Evolutionary conservation across 2,797 vertebrate genomes (phyloP).

Genomic region (Dermochelys coriacea): DNA sequence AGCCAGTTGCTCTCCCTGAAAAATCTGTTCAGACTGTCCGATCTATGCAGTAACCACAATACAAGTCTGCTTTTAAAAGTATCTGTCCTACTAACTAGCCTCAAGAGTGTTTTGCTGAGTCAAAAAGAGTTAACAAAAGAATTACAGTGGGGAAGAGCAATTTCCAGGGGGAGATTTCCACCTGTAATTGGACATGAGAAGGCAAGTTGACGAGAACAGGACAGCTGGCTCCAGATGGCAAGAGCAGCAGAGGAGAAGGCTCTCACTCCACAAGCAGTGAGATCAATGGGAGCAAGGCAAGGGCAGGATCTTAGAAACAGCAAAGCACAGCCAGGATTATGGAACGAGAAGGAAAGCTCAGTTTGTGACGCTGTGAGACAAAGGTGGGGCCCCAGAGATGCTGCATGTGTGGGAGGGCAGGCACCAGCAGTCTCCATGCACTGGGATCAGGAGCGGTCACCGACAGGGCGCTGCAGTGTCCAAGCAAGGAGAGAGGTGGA

Average conservation of each 20-base stretch:
- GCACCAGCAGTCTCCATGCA: neutral
- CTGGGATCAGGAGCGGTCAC: conserved; percentile 8
- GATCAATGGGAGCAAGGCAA: neutral
- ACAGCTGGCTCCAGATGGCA: neutral
- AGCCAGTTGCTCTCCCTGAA: neutral
- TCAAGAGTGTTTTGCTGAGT: neutral
- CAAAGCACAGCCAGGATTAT: neutral
- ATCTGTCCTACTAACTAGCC: neutral
- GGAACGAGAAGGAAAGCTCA: conserved; percentile 1
- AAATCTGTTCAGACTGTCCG: neutral
- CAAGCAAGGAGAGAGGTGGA: neutral
- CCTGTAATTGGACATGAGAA: neutral
- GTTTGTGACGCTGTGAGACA: neutral
- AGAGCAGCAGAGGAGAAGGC: neutral
- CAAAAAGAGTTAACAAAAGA: neutral
- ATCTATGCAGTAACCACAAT: neutral
- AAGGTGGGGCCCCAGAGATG: neutral
- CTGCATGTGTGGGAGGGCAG: neutral
- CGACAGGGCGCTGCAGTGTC: neutral
- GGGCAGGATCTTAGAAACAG: neutral
- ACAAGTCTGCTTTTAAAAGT: neutral
- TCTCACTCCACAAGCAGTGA: neutral
- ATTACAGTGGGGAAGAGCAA: neutral
- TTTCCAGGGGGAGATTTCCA: neutral
- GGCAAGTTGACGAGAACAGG: neutral